Evolutionary conservation across 2,888 invertebrate species (phyloP).

Genomic region (Ptycholaimellus sp.): DNA sequence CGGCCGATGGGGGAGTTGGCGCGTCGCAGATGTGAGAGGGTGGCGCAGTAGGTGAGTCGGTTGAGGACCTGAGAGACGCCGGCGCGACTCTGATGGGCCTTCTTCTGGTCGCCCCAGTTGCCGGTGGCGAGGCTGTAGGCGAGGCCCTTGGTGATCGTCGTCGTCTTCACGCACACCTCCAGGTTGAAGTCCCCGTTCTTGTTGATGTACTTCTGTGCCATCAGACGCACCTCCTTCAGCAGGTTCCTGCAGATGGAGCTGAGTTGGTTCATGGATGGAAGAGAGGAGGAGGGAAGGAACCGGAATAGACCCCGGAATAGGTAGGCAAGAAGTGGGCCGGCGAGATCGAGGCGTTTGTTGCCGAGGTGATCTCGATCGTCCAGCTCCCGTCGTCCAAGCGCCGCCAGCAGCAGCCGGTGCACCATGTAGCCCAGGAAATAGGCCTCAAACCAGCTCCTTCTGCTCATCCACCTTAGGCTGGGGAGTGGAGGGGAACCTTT

Average conservation of each 20-base stretch:
- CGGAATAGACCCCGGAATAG: conserved; percentile 52
- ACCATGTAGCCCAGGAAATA: conserved; percentile 61
- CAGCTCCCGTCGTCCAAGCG: conserved; percentile 75
- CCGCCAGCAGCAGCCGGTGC: conserved; percentile 70
- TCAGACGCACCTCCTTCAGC: conserved; percentile 87
- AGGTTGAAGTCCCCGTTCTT: conserved; percentile 89
- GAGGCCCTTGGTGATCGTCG: conserved; percentile 84
- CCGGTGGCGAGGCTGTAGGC: conserved; percentile 90
- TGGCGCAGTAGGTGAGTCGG: conserved; percentile 88
- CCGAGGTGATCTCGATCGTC: conserved; percentile 99
- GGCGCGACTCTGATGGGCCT: conserved; percentile 88
- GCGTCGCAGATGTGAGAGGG: conserved; percentile 81
- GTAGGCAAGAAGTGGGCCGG: conserved; percentile 79
- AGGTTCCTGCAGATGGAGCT: conserved; percentile 1
- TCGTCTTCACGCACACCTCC: conserved; percentile 60
- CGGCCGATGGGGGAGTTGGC: conserved; percentile 97
- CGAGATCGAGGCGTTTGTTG: conserved; percentile 80
- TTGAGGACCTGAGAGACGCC: conserved; percentile 95
- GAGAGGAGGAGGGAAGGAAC: conserved; percentile 4
- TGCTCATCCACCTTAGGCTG: too few species aligned
- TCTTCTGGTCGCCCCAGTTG: conserved; percentile 98
- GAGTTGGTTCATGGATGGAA: neutral
- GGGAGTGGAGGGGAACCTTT: too few species aligned
- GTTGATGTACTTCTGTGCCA: conserved; percentile 93
- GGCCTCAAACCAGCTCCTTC: too few species aligned